Evolutionary conservation across 2,797 vertebrate genomes (phyloP).

Genomic region (Hydrocynus forskahlii): DNA sequence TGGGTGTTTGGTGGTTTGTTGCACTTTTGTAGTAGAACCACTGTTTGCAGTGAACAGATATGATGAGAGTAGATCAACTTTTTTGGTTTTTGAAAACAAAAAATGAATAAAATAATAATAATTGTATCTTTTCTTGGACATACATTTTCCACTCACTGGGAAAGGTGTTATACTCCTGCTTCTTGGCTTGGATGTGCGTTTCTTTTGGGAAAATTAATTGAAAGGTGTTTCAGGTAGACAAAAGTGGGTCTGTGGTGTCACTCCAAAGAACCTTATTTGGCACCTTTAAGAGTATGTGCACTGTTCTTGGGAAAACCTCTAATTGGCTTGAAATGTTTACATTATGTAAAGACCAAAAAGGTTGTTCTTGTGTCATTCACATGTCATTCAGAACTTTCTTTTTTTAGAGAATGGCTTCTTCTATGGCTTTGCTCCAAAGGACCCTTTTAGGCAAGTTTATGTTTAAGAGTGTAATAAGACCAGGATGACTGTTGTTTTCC

Average conservation of each 20-base stretch:
- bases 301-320: neutral
- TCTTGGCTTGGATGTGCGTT: neutral
- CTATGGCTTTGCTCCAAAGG: neutral
- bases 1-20: slow-evolving; percentile 15
- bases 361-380: neutral
- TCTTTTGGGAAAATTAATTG: neutral
- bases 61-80: neutral
- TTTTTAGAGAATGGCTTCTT: neutral
- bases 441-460: neutral
- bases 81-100: no score
- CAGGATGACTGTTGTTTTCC: slow-evolving; percentile 29
- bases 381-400: no score
- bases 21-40: slow-evolving; percentile 15
- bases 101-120: no score
- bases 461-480: neutral
- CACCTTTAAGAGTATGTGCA: neutral
- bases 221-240: neutral
- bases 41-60: neutral
- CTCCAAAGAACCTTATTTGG: neutral
- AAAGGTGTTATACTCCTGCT: neutral
- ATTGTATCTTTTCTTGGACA: neutral
- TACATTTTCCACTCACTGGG: neutral
- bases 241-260: neutral
- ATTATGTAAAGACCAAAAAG: neutral
- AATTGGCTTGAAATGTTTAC: neutral